A percentile compares a stretch with the other conserved stretches of the same genome.
phyloP scores from a whole-genome alignment of 2,113 vertebrate genomes.

The Colius striatus region DNA sequence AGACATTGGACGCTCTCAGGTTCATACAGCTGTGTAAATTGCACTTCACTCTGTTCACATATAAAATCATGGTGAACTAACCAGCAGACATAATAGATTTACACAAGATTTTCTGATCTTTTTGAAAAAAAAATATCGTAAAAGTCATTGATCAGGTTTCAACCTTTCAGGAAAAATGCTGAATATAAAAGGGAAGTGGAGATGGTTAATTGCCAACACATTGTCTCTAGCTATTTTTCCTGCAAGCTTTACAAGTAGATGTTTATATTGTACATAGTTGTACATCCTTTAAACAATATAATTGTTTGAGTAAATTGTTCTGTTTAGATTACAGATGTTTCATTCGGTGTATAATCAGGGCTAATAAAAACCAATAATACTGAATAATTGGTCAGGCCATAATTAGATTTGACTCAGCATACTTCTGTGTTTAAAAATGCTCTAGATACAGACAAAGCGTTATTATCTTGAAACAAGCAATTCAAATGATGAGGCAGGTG shows the following conservation, averaged over 20 bases:
- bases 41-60: neutral
- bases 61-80: neutral
- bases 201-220: neutral
- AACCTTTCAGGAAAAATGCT: neutral
- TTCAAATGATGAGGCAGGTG: neutral
- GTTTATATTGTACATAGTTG: neutral
- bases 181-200: neutral
- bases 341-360: neutral
- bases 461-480: conserved; percentile 15
- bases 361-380: conserved; percentile 42
- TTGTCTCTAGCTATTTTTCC: neutral
- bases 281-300: conserved; percentile 20
- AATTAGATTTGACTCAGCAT: conserved; percentile 57
- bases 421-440: conserved; percentile 29
- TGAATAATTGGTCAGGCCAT: conserved; percentile 23
- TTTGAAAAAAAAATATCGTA: neutral
- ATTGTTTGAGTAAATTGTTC: conserved; percentile 32
- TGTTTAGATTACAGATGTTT: conserved; percentile 48
- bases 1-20: neutral
- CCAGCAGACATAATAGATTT: neutral
- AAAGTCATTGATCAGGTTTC: neutral
- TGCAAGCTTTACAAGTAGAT: neutral
- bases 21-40: neutral
- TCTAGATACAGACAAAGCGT: conserved; percentile 25
- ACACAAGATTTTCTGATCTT: neutral